Base-by-base conservation (phyloP, 2,113 vertebrate species). In the Pipa parva region DNA sequence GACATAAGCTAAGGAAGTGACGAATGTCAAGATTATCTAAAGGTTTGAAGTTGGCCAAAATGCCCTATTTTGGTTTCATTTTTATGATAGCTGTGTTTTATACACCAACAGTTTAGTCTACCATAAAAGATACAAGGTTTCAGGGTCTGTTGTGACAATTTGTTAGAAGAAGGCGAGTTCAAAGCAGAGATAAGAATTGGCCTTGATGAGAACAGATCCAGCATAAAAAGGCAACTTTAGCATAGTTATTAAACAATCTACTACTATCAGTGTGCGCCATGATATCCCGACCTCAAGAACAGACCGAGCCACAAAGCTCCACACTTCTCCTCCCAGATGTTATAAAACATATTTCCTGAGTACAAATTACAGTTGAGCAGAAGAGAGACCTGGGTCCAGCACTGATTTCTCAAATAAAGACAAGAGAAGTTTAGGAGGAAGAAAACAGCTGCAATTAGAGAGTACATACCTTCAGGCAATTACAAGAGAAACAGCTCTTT, bases 401-500 rank as follows among this genome's bases (percentile, higher is more conserved):
- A 71, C 76, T 78, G 80, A 69, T 76, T 76, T 63, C 74, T 83
- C 72, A 76, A 72, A 83, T 78, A 75, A 78, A 29, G 3, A 46
- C 25, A 1, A 4, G 25, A 27, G 8, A 9, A n/a, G 12, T 11
- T 42, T 3, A 21, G 59, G 56, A 77, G 72, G 71, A 82, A 88
- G 78, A 72, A 80, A 83, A 80, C 59, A 82, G 77, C 83, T 63
- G 69, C 78, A 77, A 75, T 74, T 76, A 76, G 83, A 66, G 60
- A 66, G 73, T 72, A 73, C 57, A 58, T 63, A 71, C 72, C 77
- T 70, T 57, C 72, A 72, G 74, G 74, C 75, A 82, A 63, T 48
- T 61, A 63, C 73, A 69, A 79, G 51, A 77, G 75, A 79, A 84
- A 72, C 73, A 72, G 73, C 18, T 25, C 71, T 73, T 78, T 67